Conservation (phyloP, 2,797 vertebrate genomes). For the Crenuchus spilurus region DNA sequence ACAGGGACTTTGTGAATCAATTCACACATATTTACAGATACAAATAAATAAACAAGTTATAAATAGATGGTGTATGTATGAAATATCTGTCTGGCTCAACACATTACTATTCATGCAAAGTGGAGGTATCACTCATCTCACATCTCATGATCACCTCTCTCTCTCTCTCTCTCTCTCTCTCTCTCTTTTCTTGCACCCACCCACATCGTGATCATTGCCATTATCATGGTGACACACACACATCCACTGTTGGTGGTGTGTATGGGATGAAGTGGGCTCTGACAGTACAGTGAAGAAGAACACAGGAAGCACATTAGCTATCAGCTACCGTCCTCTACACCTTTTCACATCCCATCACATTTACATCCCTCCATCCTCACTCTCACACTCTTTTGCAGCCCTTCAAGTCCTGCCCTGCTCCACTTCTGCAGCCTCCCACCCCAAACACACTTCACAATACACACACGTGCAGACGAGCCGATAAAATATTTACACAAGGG, state of each 20-base stretch:
- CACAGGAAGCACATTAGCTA: constrained; percentile 96
- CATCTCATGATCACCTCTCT: constrained; percentile 77
- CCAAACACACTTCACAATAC: constrained; percentile 88
- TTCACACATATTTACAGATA: constrained; percentile 13
- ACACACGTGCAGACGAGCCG: constrained; percentile 84
- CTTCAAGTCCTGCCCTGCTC: constrained; percentile 68
- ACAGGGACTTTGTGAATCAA: not conserved
- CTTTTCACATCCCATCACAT: constrained; percentile 79
- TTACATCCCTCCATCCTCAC: constrained; percentile 64
- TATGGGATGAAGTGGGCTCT: constrained; percentile 71
- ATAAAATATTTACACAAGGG: constrained; percentile 92
- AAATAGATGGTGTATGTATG: not conserved
- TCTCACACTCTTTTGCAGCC: constrained; percentile 52
- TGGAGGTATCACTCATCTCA: constrained; percentile 72
- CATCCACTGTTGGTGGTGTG: constrained; percentile 77
- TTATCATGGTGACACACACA: constrained; percentile 53
- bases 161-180: constrained; percentile 21
- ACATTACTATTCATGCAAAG: constrained; percentile 77
- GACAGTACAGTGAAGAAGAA: constrained; percentile 86
- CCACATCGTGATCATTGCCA: constrained; percentile 52
- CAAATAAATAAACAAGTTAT: constrained; percentile 9
- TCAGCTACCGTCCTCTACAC: constrained; percentile 85
- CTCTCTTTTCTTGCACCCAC: constrained; percentile 53
- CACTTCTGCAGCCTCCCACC: constrained; percentile 71
- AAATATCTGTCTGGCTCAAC: constrained; percentile 51